Base-by-base conservation (phyloP, 2,113 vertebrate species). In the Bufo bufo region DNA sequence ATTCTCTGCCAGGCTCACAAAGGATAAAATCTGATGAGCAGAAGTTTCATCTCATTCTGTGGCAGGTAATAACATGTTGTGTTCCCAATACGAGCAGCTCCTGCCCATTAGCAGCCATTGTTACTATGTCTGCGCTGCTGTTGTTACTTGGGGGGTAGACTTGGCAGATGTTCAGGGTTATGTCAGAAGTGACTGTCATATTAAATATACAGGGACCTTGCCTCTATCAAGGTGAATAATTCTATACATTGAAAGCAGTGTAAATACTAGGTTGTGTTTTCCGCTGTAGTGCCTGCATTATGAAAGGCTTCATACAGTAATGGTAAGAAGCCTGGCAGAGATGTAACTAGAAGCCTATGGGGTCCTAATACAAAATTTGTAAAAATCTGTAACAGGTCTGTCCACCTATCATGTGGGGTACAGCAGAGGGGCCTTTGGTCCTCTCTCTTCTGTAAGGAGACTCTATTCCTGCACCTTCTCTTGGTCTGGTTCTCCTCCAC, bases 1-100 rank as follows among this genome's bases (percentile, higher is more conserved):
- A 49, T 23, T 63, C 56, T 49, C n/a, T 19, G n/a, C 49, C 58
- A 69, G 59, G 19, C 17, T 63, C 74, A 63, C 43, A 43, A 10
- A 16, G 20, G 20, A 71, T 20, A 13, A 52, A 58, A 8, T 66
- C 4, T 69, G 19, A 13, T 65, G 47, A 82, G 23, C 10, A 20
- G 47, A 66, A 61, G 19, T 33, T 69, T 69, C 69, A 58, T 59
- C 52, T 81, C 78, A 81, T 81, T 58, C 78, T 16, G 77, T 80
- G 77, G 23, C 77, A 58, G 72, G 72, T 49, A 75, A 75, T 75
- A 75, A 75, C 72, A 75, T 75, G 72, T 49, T 50, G 72, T 47
- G 33, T 17, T 4, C 45, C 72, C 45, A 50, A 50, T 49, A 20
- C 47, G 3, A 50, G 72, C 72, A 20, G 45, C 72, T 75, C 20